A percentile compares a stretch with the other conserved stretches of the same genome.
Conservation (phyloP, 2,888 invertebrate genomes). For the Agriopis leucophaearia region DNA sequence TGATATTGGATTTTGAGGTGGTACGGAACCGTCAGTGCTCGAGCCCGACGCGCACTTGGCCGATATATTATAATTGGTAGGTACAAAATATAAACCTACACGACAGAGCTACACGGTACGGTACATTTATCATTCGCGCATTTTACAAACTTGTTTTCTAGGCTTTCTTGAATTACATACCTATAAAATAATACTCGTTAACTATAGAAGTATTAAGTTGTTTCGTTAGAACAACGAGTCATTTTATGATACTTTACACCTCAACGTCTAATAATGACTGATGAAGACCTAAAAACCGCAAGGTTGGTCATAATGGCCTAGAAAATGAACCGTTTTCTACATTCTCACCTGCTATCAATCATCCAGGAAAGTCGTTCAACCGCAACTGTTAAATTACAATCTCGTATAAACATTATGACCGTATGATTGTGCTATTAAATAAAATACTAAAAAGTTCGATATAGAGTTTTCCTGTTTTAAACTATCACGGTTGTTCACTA, state of each 20-base stretch:
- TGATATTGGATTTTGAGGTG: too few relatives aligned
- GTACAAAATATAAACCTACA: too few relatives aligned
- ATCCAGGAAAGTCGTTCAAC: slow-evolving; percentile 24
- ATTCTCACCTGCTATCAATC: slow-evolving; percentile 21
- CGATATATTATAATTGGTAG: too few relatives aligned
- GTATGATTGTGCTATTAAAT: slow-evolving; percentile 38
- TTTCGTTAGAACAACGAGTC: neutral
- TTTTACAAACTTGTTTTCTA: too few relatives aligned
- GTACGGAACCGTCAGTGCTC: too few relatives aligned
- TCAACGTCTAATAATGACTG: neutral
- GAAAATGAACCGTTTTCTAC: slow-evolving; percentile 17
- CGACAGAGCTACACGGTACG: too few relatives aligned
- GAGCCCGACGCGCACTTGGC: too few relatives aligned
- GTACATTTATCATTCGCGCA: too few relatives aligned
- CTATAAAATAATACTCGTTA: too few relatives aligned
- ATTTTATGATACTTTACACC: neutral
- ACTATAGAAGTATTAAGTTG: neutral
- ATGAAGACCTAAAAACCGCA: slow-evolving; percentile 6
- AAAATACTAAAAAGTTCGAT: slow-evolving; percentile 22
- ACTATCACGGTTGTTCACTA: too few relatives aligned
- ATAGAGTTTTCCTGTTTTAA: slow-evolving; percentile 25
- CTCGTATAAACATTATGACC: slow-evolving; percentile 20
- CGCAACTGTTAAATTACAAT: slow-evolving; percentile 29
- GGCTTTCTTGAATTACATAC: too few relatives aligned
- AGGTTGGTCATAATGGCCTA: neutral